Evolutionary conservation across 1,140 invertebrate genomes (phyloP).

Genomic region (Drosophila cardini): DNA sequence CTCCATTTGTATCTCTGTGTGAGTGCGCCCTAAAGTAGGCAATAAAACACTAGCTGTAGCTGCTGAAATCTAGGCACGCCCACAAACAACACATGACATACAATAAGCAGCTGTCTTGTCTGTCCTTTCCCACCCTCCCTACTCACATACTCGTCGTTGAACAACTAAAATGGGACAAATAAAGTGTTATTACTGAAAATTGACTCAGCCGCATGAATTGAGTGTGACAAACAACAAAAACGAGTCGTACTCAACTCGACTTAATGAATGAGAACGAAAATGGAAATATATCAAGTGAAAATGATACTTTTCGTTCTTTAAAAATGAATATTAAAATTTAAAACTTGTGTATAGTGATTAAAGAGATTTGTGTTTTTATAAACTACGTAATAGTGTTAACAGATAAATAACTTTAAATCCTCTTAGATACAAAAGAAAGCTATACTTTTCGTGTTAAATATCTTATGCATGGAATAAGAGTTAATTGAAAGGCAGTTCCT

Average conservation of each 20-base stretch:
- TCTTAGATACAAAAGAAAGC: no score
- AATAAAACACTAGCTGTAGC: constrained; percentile 75
- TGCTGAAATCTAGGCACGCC: constrained; percentile 73
- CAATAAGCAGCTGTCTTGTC: constrained; percentile 57
- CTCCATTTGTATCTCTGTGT: constrained; percentile 22
- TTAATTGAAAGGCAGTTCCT: neutral
- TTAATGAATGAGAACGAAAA: neutral
- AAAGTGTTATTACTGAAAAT: constrained; percentile 80
- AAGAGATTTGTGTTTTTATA: no score
- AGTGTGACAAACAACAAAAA: constrained; percentile 43
- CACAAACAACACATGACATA: constrained; percentile 61
- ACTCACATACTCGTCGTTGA: constrained; percentile 60
- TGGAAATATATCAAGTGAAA: constrained; percentile 7
- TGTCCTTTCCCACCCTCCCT: constrained; percentile 1
- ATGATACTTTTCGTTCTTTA: neutral
- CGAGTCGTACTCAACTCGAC: neutral
- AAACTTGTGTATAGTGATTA: no score
- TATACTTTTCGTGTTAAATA: no score
- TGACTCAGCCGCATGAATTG: constrained; percentile 70
- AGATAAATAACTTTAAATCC: no score
- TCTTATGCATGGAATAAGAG: no score
- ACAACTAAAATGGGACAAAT: constrained; percentile 76
- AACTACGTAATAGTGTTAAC: no score
- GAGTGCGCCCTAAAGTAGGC: constrained; percentile 66
- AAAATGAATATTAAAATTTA: neutral